Evolutionary conservation across 1,140 invertebrate genomes (phyloP).

Genomic region (Penaeus japonicus): DNA sequence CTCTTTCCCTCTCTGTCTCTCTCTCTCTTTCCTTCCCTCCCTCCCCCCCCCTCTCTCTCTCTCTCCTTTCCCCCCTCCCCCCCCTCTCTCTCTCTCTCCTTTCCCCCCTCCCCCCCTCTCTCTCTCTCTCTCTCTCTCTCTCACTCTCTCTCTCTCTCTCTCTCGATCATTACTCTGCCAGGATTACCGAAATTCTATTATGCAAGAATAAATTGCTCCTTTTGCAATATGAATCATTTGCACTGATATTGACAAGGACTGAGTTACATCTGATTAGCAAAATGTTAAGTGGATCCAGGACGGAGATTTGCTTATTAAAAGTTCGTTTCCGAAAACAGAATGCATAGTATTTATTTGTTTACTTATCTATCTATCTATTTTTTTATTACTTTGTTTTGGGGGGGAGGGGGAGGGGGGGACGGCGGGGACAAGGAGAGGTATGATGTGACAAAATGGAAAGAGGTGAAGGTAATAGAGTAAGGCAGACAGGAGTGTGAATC

Average conservation of each 20-base stretch:
- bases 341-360: no score
- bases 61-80: background rate
- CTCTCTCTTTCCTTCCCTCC: background rate
- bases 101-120: background rate
- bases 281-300: no score
- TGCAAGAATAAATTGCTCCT: no score
- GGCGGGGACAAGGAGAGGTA: background rate
- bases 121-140: background rate
- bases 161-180: background rate
- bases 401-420: background rate
- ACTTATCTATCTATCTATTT: no score
- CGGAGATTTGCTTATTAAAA: no score
- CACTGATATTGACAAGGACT: no score
- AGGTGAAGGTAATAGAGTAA: background rate
- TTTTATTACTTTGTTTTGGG: background rate
- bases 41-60: background rate
- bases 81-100: background rate
- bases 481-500: background rate
- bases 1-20: constrained; percentile 21
- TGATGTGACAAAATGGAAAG: no score
- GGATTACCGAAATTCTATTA: background rate
- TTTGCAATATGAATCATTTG: no score
- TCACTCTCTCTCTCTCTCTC: background rate
- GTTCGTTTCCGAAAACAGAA: no score
- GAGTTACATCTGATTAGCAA: no score